phyloP scores from a whole-genome alignment of 2,888 invertebrate species.

The Hydrotaea cyrtoneurina region DNA sequence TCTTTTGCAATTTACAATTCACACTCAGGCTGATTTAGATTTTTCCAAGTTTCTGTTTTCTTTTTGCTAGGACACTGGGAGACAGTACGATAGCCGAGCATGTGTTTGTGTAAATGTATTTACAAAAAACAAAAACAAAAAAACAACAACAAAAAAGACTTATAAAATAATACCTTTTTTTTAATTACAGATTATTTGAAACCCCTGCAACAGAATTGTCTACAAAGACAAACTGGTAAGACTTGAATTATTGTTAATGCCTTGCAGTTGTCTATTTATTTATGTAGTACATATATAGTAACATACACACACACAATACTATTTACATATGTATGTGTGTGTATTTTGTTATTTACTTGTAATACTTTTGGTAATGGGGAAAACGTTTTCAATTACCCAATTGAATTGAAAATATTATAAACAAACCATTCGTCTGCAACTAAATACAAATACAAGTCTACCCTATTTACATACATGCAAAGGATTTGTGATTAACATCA shows the following conservation, averaged over 20 bases:
- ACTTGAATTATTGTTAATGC: background rate
- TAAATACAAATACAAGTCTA: background rate
- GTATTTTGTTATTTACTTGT: background rate
- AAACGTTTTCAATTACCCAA: constrained; percentile 3
- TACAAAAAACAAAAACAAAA: too few relatives aligned
- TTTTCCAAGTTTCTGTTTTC: too few relatives aligned
- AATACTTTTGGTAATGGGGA: constrained; percentile 7
- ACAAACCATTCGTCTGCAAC: background rate
- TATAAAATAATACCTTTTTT: background rate
- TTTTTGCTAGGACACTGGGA: too few relatives aligned
- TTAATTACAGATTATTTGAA: constrained; percentile 3
- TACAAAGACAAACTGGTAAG: background rate
- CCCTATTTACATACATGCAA: background rate
- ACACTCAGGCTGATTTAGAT: too few relatives aligned
- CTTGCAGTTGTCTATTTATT: too few relatives aligned
- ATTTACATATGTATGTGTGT: background rate
- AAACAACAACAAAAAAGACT: background rate
- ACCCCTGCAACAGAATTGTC: background rate
- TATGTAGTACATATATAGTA: too few relatives aligned
- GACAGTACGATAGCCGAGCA: too few relatives aligned
- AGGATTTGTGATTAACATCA: background rate
- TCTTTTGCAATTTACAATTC: too few relatives aligned
- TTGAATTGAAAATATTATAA: background rate
- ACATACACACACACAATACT: too few relatives aligned
- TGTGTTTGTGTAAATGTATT: too few relatives aligned